Conservation (phyloP, 2,113 vertebrate species). For the Seriola rivoliana region DNA sequence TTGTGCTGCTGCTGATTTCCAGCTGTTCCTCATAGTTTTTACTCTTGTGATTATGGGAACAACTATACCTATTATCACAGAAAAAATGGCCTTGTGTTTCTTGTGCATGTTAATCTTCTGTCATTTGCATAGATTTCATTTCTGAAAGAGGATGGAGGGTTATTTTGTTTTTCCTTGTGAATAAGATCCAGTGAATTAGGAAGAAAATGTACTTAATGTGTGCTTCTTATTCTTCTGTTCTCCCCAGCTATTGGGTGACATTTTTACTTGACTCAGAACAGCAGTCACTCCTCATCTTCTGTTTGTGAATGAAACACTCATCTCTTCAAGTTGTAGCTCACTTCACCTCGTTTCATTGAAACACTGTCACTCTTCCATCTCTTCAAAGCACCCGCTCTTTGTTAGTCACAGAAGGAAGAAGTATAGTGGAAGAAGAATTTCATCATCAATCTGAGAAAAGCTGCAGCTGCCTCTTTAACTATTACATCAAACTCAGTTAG, state of each 20-base stretch:
- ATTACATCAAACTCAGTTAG: not conserved
- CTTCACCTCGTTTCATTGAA: not conserved
- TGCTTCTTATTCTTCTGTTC: not conserved
- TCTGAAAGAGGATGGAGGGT: not conserved
- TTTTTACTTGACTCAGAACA: constrained; percentile 3
- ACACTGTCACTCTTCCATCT: not conserved
- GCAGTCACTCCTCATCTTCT: not conserved
- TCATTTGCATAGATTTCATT: not conserved
- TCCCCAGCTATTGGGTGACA: not conserved
- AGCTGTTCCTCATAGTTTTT: constrained; percentile 23
- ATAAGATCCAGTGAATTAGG: not conserved
- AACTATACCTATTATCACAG: not conserved
- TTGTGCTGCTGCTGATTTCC: constrained; percentile 31
- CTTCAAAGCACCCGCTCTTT: not conserved
- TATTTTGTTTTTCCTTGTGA: not conserved
- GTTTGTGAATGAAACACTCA: not conserved
- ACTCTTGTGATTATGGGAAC: constrained; percentile 1
- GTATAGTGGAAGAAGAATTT: not conserved
- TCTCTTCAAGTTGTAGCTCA: not conserved
- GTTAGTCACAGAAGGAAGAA: not conserved
- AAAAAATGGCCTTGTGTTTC: not conserved
- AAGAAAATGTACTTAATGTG: not conserved
- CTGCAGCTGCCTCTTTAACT: not conserved
- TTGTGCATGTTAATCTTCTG: not conserved
- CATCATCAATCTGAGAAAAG: not conserved